Base-by-base conservation (phyloP, 2,888 invertebrate genomes). In the Brenthis hecate region DNA sequence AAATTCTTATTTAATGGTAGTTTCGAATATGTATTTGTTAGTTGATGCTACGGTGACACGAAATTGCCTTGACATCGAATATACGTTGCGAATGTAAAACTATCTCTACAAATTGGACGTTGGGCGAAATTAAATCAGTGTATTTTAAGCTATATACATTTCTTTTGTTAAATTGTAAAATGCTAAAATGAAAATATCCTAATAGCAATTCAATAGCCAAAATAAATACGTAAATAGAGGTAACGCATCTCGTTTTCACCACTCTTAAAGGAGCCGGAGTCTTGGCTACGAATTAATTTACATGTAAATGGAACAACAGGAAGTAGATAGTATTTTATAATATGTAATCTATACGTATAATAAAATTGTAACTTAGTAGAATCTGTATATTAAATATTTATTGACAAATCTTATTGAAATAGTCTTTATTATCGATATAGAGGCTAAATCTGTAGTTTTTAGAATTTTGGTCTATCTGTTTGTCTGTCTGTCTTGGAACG, bases 1-100 rank as follows among this genome's bases (percentile, higher is more conserved):
- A 0, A 28, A 28, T 3, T 23, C 2, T 23, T 4, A 28, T 28
- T n/a, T n/a, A 11, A 50, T 60, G 23, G 23, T 14, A 55, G 36
- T 61, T 55, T 50, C 48, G 36, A 61, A 61, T 50, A 61, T 14
- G 32, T 14, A 47, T 66, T 61, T 66, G 43, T 32, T 32, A 50
- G 47, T 16, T 48, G 48, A 65, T 65, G 47, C 36, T 19, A 43
- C 47, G 43, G 55, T 48, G 48, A 55, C 48, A 48, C 13, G 47
- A 53, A 58, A 55, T 50, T 32, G 48, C 65, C 56, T 50, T 66
- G 55, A 55, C 55, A 19, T 11, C 16, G 28, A 61, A 65, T 32
- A 66, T 48, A 32, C 48, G 53, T 53, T n/a, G 51, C 47, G 51
- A 61, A 51, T 36, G 32, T 53, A 43, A 55, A n/a, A n/a, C 61